Conservation (phyloP, 1,140 invertebrate species). For the Drosophila azteca region DNA sequence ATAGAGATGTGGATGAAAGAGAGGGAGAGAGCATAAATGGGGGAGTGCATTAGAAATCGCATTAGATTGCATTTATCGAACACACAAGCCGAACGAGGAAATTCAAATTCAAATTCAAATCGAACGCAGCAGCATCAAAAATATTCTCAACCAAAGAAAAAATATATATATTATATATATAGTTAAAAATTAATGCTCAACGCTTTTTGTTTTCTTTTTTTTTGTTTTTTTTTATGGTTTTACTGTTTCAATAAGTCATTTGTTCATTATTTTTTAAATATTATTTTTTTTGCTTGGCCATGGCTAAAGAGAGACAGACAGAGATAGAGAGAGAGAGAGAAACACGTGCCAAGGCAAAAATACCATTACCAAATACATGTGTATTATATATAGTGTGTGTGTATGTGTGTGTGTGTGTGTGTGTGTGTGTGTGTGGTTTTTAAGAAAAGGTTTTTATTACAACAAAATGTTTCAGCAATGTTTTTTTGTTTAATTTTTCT, state of each 20-base stretch:
- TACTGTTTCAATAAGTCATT: constrained; percentile 23
- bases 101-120: constrained; percentile 79
- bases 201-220: constrained; percentile 50
- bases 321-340: constrained; percentile 57
- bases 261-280: constrained; percentile 34
- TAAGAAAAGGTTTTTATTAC: constrained; percentile 38
- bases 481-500: constrained; percentile 41
- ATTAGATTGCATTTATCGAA: constrained; percentile 53
- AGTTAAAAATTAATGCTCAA: constrained; percentile 68
- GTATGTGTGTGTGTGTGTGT: constrained; percentile 5
- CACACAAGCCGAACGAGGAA: constrained; percentile 81
- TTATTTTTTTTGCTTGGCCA: constrained; percentile 40
- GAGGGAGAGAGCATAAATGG: constrained; percentile 42
- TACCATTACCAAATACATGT: constrained; percentile 69
- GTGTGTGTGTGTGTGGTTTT: neutral
- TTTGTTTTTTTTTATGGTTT: constrained; percentile 22
- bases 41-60: constrained; percentile 47
- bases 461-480: constrained; percentile 54
- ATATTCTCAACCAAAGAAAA: constrained; percentile 48
- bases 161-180: constrained; percentile 20
- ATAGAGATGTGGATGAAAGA: constrained; percentile 30
- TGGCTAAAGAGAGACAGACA: constrained; percentile 41
- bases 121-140: constrained; percentile 81
- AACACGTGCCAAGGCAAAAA: constrained; percentile 77
- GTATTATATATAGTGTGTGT: constrained; percentile 29